Conservation (phyloP, 2,113 vertebrate species). For the Megaleporinus macrocephalus region DNA sequence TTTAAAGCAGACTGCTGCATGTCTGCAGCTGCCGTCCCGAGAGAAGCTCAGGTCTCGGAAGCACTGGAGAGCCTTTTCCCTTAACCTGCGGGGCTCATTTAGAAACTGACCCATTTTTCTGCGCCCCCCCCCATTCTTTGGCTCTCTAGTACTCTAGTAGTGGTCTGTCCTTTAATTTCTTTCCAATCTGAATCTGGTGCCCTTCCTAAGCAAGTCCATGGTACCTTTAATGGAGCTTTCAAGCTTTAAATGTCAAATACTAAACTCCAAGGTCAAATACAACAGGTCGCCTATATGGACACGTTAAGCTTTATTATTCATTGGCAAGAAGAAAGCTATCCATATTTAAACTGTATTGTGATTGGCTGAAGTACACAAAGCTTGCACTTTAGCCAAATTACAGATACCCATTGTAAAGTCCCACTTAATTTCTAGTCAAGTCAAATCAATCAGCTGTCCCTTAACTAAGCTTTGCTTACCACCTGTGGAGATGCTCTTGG, state of each 20-base stretch:
- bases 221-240: background rate
- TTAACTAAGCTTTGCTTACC: too few relatives aligned
- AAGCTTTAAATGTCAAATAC: background rate
- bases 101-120: slow-evolving; percentile 33
- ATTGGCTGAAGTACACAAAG: too few relatives aligned
- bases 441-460: too few relatives aligned
- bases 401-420: too few relatives aligned
- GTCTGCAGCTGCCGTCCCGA: slow-evolving; percentile 35
- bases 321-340: too few relatives aligned
- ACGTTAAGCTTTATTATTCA: too few relatives aligned
- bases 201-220: background rate
- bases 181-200: background rate
- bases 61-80: background rate
- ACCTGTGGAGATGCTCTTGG: too few relatives aligned
- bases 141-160: background rate
- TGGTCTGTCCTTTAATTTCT: background rate
- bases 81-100: slow-evolving; percentile 27
- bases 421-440: too few relatives aligned
- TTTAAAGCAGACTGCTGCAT: slow-evolving; percentile 47
- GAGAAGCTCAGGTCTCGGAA: background rate
- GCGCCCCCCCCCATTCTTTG: background rate
- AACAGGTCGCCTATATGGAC: too few relatives aligned
- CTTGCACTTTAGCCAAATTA: too few relatives aligned
- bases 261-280: too few relatives aligned
- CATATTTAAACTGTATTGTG: too few relatives aligned